phyloP scores from a whole-genome alignment of 2,888 invertebrate species.

The Cryptus viduatorius region DNA sequence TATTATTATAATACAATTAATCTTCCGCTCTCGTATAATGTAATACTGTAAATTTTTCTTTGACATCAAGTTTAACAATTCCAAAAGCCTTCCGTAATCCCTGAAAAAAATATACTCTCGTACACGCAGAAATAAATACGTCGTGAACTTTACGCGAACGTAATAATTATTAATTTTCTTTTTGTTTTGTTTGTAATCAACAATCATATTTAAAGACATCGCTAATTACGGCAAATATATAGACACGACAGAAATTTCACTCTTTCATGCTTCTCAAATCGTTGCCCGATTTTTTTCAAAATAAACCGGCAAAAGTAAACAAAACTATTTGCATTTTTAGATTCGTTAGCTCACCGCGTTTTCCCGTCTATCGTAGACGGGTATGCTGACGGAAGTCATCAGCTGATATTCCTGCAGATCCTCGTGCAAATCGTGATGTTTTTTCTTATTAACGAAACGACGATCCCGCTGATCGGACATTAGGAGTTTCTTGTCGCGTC shows the following conservation, averaged over 20 bases:
- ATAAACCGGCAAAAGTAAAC: not conserved
- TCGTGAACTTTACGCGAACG: conserved; percentile 31
- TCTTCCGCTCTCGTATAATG: not conserved
- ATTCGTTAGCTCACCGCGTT: conserved; percentile 90
- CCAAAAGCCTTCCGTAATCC: not conserved
- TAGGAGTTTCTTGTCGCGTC: conserved; percentile 87
- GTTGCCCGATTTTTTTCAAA: conserved; percentile 21
- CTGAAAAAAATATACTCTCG: conserved; percentile 26
- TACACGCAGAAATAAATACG: conserved; percentile 2
- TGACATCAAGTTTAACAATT: not conserved
- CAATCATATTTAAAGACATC: conserved; percentile 7
- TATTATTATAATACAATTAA: conserved; percentile 6
- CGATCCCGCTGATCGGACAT: conserved; percentile 89
- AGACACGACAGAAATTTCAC: conserved; percentile 23
- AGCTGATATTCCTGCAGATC: conserved; percentile 89
- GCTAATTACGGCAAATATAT: conserved; percentile 17
- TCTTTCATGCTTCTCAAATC: conserved; percentile 46
- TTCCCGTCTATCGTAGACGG: conserved; percentile 95
- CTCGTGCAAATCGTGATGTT: conserved; percentile 87
- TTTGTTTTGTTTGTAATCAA: not conserved
- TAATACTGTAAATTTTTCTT: not conserved
- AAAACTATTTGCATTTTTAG: not conserved
- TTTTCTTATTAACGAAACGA: conserved; percentile 86
- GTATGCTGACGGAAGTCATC: conserved; percentile 97
- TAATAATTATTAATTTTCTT: conserved; percentile 5